A percentile compares a stretch with the other conserved stretches of the same genome.
phyloP scores from a whole-genome alignment of 2,797 vertebrate genomes.

The Anas capensis region DNA sequence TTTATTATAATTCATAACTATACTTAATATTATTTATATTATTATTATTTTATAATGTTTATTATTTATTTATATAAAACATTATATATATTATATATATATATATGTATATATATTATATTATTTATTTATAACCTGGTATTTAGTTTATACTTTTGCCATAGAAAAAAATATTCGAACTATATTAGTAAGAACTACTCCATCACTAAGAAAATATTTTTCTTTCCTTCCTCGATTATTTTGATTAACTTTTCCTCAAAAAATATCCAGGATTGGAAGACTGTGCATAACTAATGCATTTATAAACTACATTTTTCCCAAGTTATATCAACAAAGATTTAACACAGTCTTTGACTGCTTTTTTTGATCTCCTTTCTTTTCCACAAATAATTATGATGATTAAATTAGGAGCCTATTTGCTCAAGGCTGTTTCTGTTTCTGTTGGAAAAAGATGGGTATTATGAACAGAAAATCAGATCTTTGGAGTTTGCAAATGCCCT shows the following conservation, averaged over 20 bases:
- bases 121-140: background rate
- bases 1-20: too few relatives aligned
- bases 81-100: too few relatives aligned
- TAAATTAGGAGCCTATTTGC: background rate
- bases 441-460: background rate
- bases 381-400: background rate
- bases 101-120: too few relatives aligned
- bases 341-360: background rate
- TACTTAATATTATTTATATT: too few relatives aligned
- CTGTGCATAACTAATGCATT: background rate
- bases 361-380: background rate
- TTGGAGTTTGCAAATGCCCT: background rate
- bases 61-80: too few relatives aligned
- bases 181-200: background rate
- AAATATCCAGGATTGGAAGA: background rate
- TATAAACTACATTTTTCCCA: background rate
- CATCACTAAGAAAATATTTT: background rate
- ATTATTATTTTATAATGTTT: too few relatives aligned
- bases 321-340: background rate
- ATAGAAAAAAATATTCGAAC: background rate
- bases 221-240: background rate
- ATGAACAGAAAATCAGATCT: background rate
- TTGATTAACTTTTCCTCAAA: background rate
- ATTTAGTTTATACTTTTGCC: background rate
- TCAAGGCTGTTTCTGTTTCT: slow-evolving; percentile 2